Conservation (phyloP, 1,140 invertebrate genomes). For the Pseudomyrmex concolor region DNA sequence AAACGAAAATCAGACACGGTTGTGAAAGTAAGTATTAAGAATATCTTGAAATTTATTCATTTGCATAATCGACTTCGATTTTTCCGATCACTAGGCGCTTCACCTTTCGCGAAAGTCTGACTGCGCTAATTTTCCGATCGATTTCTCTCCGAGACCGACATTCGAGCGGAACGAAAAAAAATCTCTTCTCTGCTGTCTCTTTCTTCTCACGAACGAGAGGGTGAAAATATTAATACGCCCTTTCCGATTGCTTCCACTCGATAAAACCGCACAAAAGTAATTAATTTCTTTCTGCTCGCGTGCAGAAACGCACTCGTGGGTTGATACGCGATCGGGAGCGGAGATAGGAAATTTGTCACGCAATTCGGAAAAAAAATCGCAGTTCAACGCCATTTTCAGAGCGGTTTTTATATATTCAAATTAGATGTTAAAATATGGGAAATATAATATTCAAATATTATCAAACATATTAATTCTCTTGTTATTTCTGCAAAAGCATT, state of each 20-base stretch:
- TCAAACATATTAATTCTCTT: background rate
- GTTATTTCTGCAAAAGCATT: background rate
- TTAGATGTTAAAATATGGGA: background rate
- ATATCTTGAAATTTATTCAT: too few species aligned
- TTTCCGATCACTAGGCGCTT: conserved; percentile 20
- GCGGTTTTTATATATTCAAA: background rate
- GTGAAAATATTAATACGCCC: conserved; percentile 34
- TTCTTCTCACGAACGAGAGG: conserved; percentile 14
- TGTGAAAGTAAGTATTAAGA: too few species aligned
- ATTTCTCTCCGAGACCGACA: conserved; percentile 20
- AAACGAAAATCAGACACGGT: too few species aligned
- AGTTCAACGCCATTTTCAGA: background rate
- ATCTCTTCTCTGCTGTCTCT: conserved; percentile 17
- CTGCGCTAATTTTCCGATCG: conserved; percentile 49
- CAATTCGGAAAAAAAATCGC: background rate
- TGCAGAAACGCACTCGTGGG: background rate
- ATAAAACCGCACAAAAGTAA: conserved; percentile 26
- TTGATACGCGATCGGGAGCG: background rate
- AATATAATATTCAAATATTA: background rate
- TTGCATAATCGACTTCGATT: conserved; percentile 32
- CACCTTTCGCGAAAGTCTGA: background rate
- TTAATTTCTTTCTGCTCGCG: conserved; percentile 28
- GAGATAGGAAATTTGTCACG: background rate
- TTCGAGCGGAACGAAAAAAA: conserved; percentile 29
- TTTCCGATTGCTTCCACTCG: conserved; percentile 43